These are phyloP conservation scores for Syrista parreyssii DNA, from an alignment of 2,888 invertebrate genomes.

Conservation along the genomic window DNA sequence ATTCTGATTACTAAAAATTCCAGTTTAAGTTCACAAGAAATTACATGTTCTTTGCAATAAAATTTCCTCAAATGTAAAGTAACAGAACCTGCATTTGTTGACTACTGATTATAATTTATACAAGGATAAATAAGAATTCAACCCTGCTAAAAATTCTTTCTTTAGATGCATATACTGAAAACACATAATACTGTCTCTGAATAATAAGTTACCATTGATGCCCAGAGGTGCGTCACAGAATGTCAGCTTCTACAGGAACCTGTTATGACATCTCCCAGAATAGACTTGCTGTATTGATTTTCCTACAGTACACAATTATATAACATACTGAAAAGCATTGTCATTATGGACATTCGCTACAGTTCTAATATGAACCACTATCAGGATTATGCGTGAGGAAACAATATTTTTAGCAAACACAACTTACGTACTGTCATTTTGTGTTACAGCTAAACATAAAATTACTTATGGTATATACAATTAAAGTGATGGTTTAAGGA, in stretches of 20 bases:
- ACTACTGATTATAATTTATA: not conserved
- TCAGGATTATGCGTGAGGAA: not conserved
- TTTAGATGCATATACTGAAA: not conserved
- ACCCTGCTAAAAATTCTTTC: not conserved
- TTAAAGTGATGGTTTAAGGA: not conserved
- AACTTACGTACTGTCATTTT: not conserved
- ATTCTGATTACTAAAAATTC: not conserved
- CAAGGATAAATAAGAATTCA: not conserved
- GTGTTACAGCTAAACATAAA: not conserved
- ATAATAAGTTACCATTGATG: not conserved
- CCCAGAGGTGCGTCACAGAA: not conserved
- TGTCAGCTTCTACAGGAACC: not conserved
- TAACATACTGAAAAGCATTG: not conserved
- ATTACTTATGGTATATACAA: not conserved
- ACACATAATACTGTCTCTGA: not conserved
- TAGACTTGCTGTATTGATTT: not conserved
- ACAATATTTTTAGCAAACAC: not conserved
- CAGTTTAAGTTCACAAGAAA: not conserved
- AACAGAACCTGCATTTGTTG: not conserved
- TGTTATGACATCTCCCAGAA: not conserved
- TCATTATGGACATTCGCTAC: not conserved
- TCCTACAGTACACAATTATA: not conserved
- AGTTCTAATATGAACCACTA: not conserved
- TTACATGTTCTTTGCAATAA: not conserved
- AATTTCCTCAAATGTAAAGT: not conserved